These are phyloP conservation scores for Turnix velox DNA, from an alignment of 2,113 vertebrate genomes.

Conservation along the genomic window DNA sequence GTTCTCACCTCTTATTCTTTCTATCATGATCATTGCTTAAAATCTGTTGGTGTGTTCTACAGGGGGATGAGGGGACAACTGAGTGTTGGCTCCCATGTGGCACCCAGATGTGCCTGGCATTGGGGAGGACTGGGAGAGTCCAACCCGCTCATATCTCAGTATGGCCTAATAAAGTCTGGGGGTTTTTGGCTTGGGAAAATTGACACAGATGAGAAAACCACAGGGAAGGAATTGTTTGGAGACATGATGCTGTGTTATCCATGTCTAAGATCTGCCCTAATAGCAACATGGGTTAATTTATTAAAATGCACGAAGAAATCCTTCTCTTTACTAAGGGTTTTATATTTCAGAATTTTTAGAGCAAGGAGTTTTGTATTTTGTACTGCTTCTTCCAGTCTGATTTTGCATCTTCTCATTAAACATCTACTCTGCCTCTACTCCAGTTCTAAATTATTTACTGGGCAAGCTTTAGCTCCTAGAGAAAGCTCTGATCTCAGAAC, in stretches of 20 bases:
- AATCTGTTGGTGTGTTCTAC: background rate
- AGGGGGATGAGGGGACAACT: background rate
- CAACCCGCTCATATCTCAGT: background rate
- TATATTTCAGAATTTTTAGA: accelerated
- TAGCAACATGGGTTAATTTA: background rate
- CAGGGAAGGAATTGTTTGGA: background rate
- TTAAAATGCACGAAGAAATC: background rate
- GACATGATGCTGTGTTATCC: background rate
- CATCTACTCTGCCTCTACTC: background rate
- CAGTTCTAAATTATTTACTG: background rate
- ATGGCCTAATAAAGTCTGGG: accelerated
- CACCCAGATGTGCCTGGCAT: background rate
- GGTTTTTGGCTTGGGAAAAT: background rate
- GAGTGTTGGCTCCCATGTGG: background rate
- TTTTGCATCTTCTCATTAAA: background rate
- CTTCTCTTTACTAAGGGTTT: background rate
- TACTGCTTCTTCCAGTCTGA: background rate
- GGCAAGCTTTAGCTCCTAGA: background rate
- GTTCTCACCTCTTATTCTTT: background rate
- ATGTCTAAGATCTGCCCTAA: background rate
- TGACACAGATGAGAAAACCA: background rate
- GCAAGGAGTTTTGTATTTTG: background rate
- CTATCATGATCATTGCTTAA: background rate
- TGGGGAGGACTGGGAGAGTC: background rate
- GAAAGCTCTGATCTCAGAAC: background rate